phyloP scores from a whole-genome alignment of 2,888 invertebrate genomes.

The Trypoxylon attenuatum region DNA sequence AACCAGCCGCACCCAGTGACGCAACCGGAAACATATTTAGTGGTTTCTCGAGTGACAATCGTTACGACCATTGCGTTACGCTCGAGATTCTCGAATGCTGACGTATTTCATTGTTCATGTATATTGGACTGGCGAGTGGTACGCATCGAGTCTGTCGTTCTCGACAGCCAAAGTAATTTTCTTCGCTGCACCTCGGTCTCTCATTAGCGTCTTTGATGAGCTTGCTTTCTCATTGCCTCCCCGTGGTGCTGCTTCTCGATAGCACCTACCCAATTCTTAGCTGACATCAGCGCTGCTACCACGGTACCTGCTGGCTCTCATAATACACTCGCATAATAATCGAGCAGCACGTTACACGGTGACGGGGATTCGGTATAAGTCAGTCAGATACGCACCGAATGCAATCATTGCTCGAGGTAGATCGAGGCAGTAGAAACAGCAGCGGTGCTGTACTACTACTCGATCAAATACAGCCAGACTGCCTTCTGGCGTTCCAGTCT shows the following conservation, averaged over 20 bases:
- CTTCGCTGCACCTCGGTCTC: not conserved
- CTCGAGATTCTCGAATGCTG: no score
- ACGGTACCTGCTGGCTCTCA: not conserved
- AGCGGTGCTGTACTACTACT: constrained; percentile 11
- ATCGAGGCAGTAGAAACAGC: not conserved
- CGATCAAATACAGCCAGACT: constrained; percentile 36
- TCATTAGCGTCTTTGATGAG: constrained; percentile 31
- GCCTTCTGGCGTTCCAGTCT: constrained; percentile 18
- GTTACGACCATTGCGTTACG: no score
- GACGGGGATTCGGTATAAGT: not conserved
- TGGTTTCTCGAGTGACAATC: no score
- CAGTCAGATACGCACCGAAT: not conserved
- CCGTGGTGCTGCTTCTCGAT: no score
- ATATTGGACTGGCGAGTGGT: no score
- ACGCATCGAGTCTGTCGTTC: no score
- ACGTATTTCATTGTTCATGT: no score
- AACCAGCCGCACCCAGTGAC: no score
- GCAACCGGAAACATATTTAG: no score
- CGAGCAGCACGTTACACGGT: not conserved
- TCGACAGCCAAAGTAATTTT: constrained; percentile 13
- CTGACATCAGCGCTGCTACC: not conserved
- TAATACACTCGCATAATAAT: not conserved
- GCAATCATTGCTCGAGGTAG: not conserved
- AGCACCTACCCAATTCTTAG: constrained; percentile 7
- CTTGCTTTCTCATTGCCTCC: no score